Base-by-base conservation (phyloP, 2,113 vertebrate species). In the Eptesicus fuscus region DNA sequence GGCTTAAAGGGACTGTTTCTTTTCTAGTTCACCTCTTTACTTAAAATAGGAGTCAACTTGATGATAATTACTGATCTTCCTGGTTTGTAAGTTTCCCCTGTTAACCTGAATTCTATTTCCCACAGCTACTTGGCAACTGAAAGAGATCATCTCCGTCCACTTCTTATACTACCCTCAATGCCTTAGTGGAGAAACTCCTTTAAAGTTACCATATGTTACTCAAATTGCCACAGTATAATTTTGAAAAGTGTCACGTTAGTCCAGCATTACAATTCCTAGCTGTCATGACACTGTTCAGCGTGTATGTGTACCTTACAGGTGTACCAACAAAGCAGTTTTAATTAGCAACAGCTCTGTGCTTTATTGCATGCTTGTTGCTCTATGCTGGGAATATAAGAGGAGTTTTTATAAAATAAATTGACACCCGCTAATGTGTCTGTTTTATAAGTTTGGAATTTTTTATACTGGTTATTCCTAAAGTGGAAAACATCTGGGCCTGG, bases 91-190 rank as follows among this genome's bases (percentile, higher is more conserved):
- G 35, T 51, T 93, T 69, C 67, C 61, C 5, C 17, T 73, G 23
- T 90, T 56, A n/a, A 97, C 44, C 78, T 90, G 56, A 12, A 76
- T 47, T 83, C 90, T 61, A 28, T 40, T 90, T 77, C 86, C 16
- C 35, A 5, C 7, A 65, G 74, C 2, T 0, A 4, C 82, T 90
- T 87, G 80, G n/a, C 92, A 78, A 69, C 88, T 40, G 88, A 90
- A 14, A 93, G 95, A 85, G 56, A 37, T 95, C 78, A 91, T 61
- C 4, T 96, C 92, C 85, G 32, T 89, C 1, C 0, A 23, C 69
- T 95, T 97, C 95, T 95, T 90, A n/a, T 4, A 28, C 67, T 44
- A n/a, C 30, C 76, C 32, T 86, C 51, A 28, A 30, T 18, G 42
- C 78, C n/a, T n/a, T 85, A 61, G 53, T 53, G 25, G n/a, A 73